Base-by-base conservation (phyloP, 2,888 invertebrate species). In the Phlogophora meticulosa region DNA sequence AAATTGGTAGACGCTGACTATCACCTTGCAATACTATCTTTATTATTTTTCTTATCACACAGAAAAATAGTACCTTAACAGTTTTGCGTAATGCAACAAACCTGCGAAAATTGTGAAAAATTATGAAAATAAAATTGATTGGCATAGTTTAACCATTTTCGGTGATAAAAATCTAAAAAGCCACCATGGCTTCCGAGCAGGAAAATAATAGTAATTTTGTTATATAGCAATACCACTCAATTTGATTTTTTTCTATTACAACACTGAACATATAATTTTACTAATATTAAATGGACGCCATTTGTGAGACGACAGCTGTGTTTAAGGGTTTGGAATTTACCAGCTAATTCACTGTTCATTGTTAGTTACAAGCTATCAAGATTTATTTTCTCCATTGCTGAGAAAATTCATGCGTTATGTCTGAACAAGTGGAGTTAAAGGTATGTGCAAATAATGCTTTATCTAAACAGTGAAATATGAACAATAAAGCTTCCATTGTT, bases 391-490 rank as follows among this genome's bases (percentile, higher is more conserved):
- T 64, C 20, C 36, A 40, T 59, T 66, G n/a, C 22, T 64, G 36
- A 71, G 53, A 59, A 66, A 72, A 76, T 71, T 67, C 24, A 56
- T 64, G 60, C 34, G 76, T 52, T 57, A 94, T 94, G 94, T 91
- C 93, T 67, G 93, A 92, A 84, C 90, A 91, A 66, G 78, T 88
- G 42, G 90, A 90, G 72, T 73, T 87, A 51, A 93, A 93, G 93
- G 94, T 94, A 85, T 75, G 91, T 88, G 78, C 55, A 42, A 53
- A 34, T 45, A 13, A 43, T 55, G 55, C 62, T 53, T 56, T 28
- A 28, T 4, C 28, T 28, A 28, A 28, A 53, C 36, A 61, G 64
- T 67, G 22, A 57, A 72, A 32, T 70, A 38, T 13, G 61, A 76
- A 73, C 63, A 67, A 58, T 62, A 66, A 60, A 81, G 78, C 73